A percentile compares a stretch with the other conserved stretches of the same genome.
These are phyloP conservation scores for zebrafish (Danio rerio) DNA, from an alignment of 2,113 vertebrate genomes.

Conservation along the genomic window GRCz12tu NC_133197.1:3150501-3151000, in stretches of 20 bases:
- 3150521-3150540: slow-evolving; percentile 35
- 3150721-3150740: neutral
- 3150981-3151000: too few relatives aligned
- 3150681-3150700: neutral
- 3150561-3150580: neutral
- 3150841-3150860: slow-evolving; percentile 14
- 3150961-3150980: too few relatives aligned
- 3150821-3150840: neutral
- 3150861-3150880: too few relatives aligned
- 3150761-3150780: neutral
- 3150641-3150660: slow-evolving; percentile 34
- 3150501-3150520: slow-evolving; percentile 45
- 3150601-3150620: slow-evolving; percentile 14
- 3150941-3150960: too few relatives aligned
- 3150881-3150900: too few relatives aligned
- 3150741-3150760: neutral
- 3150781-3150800: too few relatives aligned
- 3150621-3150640: neutral
- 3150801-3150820: neutral
- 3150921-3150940: too few relatives aligned
- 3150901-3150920: too few relatives aligned
- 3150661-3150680: slow-evolving; percentile 8
- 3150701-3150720: neutral
- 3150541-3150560: neutral
- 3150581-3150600: slow-evolving; percentile 8